phyloP scores from a whole-genome alignment of 1,140 invertebrate genomes.

The Hirudo medicinalis region DNA sequence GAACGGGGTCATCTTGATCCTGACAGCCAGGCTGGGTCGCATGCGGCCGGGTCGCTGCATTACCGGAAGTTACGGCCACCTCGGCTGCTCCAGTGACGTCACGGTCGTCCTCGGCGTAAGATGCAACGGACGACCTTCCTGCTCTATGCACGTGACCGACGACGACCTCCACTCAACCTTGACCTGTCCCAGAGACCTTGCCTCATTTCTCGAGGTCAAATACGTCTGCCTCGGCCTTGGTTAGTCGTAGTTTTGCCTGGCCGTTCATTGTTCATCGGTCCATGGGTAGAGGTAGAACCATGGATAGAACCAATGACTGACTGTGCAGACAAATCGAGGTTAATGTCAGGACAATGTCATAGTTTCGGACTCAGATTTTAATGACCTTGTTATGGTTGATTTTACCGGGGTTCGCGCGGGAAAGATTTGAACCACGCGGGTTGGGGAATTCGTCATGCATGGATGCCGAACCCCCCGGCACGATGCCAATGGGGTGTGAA shows the following conservation, averaged over 20 bases:
- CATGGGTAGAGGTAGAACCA: too few species aligned
- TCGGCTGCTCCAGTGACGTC: conserved; percentile 16
- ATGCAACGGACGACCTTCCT: conserved; percentile 4
- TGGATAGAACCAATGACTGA: too few species aligned
- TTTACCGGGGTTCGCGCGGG: too few species aligned
- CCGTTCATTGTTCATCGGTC: too few species aligned
- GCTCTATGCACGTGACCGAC: conserved; percentile 16
- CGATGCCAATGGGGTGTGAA: too few species aligned
- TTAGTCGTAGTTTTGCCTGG: neutral
- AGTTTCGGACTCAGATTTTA: too few species aligned
- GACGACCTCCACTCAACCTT: neutral
- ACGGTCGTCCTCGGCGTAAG: neutral
- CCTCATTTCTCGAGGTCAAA: conserved; percentile 18
- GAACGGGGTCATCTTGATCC: conserved; percentile 10
- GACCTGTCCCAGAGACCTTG: conserved; percentile 14
- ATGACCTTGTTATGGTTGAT: too few species aligned
- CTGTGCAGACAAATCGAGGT: too few species aligned
- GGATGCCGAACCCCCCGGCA: too few species aligned
- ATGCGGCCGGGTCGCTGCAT: conserved; percentile 14
- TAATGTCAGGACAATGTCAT: too few species aligned
- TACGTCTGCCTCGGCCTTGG: conserved; percentile 7
- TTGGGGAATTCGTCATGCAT: too few species aligned
- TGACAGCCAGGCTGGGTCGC: neutral
- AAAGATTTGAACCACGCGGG: too few species aligned
- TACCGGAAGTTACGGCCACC: conserved; percentile 17